Percentiles rank a stretch among this genome's conserved stretches.
Conservation (phyloP, 2,797 vertebrate species). For the Melanogrammus aeglefinus region DNA sequence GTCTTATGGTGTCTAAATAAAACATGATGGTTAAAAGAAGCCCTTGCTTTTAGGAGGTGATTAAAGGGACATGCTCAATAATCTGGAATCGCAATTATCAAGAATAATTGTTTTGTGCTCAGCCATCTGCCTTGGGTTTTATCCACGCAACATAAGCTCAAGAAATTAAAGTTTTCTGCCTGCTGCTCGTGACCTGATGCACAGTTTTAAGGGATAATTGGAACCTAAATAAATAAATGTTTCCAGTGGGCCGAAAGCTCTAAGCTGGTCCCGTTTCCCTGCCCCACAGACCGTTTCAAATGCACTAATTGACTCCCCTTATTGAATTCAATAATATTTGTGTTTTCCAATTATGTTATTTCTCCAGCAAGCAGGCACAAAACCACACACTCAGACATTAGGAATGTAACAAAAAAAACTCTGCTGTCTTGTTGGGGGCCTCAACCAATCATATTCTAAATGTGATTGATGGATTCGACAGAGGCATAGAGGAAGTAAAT, state of each 20-base stretch:
- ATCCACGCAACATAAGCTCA: neutral
- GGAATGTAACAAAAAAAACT: neutral
- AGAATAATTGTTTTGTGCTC: neutral
- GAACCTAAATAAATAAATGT: neutral
- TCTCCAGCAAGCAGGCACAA: neutral
- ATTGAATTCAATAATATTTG: neutral
- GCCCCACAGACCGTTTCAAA: neutral
- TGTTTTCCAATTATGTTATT: neutral
- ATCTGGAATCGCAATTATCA: neutral
- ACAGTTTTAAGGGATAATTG: neutral
- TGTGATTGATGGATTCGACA: neutral
- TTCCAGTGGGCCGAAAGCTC: neutral
- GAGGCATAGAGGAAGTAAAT: neutral
- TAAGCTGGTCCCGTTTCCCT: neutral
- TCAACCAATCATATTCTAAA: neutral
- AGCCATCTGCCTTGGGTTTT: neutral
- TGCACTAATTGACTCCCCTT: neutral
- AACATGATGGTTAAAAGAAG: neutral
- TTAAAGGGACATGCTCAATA: neutral
- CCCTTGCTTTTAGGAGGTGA: neutral
- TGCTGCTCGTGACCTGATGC: neutral
- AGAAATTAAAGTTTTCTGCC: neutral
- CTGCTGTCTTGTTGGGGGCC: neutral
- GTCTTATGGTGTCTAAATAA: neutral
- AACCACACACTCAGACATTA: conserved; percentile 1